Conservation (phyloP, 2,113 vertebrate genomes). For the Scalopus aquaticus region DNA sequence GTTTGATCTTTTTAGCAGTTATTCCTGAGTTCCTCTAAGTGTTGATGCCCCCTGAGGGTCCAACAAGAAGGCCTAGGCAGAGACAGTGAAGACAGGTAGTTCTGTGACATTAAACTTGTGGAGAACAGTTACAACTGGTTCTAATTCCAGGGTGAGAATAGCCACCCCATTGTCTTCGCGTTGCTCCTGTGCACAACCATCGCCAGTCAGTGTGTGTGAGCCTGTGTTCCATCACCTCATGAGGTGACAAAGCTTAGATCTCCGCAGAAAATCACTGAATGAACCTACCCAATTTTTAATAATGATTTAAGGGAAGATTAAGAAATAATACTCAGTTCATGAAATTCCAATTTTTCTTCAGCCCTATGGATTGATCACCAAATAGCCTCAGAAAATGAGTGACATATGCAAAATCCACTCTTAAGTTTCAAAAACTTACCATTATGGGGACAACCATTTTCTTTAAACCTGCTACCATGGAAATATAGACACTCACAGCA, state of each 20-base stretch:
- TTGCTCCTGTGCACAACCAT: not conserved
- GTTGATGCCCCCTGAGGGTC: not conserved
- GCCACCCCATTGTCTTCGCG: not conserved
- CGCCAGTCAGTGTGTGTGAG: too few species aligned
- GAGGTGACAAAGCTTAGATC: not conserved
- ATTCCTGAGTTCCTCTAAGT: not conserved
- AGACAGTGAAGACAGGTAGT: not conserved
- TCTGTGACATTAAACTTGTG: not conserved
- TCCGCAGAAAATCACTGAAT: not conserved
- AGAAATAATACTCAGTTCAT: not conserved
- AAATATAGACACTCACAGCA: not conserved
- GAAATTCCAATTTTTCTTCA: slow-evolving; percentile 47
- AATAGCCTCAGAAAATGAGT: slow-evolving; percentile 33
- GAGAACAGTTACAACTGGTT: not conserved
- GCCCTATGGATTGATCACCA: not conserved
- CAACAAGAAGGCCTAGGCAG: not conserved
- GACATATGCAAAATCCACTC: not conserved
- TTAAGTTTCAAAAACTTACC: not conserved
- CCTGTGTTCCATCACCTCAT: too few species aligned
- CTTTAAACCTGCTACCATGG: not conserved
- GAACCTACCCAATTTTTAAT: not conserved
- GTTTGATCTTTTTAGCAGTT: not conserved
- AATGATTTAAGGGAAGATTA: not conserved
- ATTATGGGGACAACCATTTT: not conserved
- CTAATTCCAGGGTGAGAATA: not conserved